phyloP scores from a whole-genome alignment of 2,888 invertebrate genomes.

The Psococerastis gibbosa region DNA sequence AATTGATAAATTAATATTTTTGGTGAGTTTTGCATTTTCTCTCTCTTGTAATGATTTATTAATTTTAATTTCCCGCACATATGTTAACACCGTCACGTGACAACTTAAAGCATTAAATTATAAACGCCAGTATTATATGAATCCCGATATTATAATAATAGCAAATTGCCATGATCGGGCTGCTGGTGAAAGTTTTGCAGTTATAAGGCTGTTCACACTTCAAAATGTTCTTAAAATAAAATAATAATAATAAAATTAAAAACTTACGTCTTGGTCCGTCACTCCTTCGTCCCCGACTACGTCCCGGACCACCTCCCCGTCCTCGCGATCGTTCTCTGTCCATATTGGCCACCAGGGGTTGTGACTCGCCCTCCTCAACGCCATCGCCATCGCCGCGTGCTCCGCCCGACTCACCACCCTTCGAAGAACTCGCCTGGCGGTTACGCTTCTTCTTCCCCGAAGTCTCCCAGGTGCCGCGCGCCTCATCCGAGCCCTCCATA shows the following conservation, averaged over 20 bases:
- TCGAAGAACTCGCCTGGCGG: conserved; percentile 37
- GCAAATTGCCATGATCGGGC: too few relatives aligned
- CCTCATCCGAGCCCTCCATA: conserved; percentile 49
- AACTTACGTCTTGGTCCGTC: conserved; percentile 34
- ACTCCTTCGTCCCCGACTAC: conserved; percentile 27
- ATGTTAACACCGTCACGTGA: too few relatives aligned
- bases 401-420: conserved; percentile 31
- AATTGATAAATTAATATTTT: too few relatives aligned
- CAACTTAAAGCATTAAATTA: too few relatives aligned
- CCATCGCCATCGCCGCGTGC: conserved; percentile 19
- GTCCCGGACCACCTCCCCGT: conserved; percentile 25
- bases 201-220: too few relatives aligned
- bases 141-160: too few relatives aligned
- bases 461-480: conserved; percentile 70
- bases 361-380: conserved; percentile 18
- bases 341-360: conserved; percentile 13
- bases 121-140: too few relatives aligned
- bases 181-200: too few relatives aligned
- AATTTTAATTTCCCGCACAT: too few relatives aligned
- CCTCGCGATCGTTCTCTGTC: conserved; percentile 21
- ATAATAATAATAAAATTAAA: background rate
- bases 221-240: background rate
- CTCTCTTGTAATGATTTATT: too few relatives aligned
- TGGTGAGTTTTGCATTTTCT: too few relatives aligned
- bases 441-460: conserved; percentile 76